A percentile compares a stretch with the other conserved stretches of the same genome.
Conservation (phyloP, 2,113 vertebrate genomes). For the Paralichthys olivaceus region DNA sequence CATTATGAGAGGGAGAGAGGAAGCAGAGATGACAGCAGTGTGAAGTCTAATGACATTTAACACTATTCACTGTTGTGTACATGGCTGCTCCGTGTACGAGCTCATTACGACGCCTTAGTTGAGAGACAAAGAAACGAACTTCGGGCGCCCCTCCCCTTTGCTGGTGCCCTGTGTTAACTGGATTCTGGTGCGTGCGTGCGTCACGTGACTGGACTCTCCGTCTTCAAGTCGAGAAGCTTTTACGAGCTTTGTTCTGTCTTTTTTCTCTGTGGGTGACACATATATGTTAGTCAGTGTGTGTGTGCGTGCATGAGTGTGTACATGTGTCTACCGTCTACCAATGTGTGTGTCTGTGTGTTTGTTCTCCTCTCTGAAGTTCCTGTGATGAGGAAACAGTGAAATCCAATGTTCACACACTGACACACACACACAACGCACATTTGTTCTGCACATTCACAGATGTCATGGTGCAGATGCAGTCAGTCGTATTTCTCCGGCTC, state of each 20-base stretch:
- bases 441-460: not conserved
- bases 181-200: not conserved
- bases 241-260: conserved; percentile 50
- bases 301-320: conserved; percentile 14
- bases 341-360: conserved; percentile 8
- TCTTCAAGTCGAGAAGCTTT: conserved; percentile 61
- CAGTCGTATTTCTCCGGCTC: not conserved
- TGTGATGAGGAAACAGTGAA: conserved; percentile 2
- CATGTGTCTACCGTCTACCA: not conserved
- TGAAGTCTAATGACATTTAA: conserved; percentile 64
- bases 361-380: conserved; percentile 25
- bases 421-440: not conserved
- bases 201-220: conserved; percentile 27
- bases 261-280: conserved; percentile 44
- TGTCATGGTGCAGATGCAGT: conserved; percentile 1
- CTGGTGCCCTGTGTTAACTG: conserved; percentile 16
- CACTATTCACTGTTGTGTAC: conserved; percentile 52
- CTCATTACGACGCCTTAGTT: conserved; percentile 23
- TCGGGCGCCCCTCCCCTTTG: conserved; percentile 32
- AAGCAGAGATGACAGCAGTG: conserved; percentile 49
- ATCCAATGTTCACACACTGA: conserved; percentile 6
- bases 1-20: conserved; percentile 50
- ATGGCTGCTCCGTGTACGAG: conserved; percentile 38
- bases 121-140: conserved; percentile 23
- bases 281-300: conserved; percentile 22